phyloP scores from a whole-genome alignment of 1,140 invertebrate species.

The Aleiodes sp. region DNA sequence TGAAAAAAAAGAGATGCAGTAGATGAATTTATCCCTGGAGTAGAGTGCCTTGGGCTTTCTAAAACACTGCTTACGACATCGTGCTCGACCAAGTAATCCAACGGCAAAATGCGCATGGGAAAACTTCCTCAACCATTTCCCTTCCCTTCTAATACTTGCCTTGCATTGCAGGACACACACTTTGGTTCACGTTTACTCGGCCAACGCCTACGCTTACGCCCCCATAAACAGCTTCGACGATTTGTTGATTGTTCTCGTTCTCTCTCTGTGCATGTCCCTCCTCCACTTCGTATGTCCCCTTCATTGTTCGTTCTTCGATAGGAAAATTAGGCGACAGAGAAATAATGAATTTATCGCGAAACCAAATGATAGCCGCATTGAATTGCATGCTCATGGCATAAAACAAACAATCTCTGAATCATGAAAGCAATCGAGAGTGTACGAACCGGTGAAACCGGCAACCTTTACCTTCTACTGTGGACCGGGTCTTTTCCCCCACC shows the following conservation, averaged over 20 bases:
- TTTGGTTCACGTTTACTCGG: background rate
- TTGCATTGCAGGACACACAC: background rate
- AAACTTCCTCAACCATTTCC: constrained; percentile 22
- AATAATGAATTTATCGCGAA: no score
- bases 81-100: constrained; percentile 7
- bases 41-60: constrained; percentile 25
- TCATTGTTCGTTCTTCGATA: no score
- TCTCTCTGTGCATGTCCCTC: no score
- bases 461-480: constrained; percentile 47
- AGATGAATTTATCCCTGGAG: constrained; percentile 17
- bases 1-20: constrained; percentile 18
- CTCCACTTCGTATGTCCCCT: no score
- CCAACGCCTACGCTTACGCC: background rate
- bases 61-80: constrained; percentile 24
- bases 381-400: background rate
- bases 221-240: background rate
- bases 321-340: no score
- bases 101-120: constrained; percentile 29
- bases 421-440: constrained; percentile 32
- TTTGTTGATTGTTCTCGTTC: background rate
- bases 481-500: constrained; percentile 21
- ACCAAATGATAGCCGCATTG: background rate
- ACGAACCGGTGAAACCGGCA: constrained; percentile 44
- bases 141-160: background rate
- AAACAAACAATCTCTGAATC: background rate